Percentiles rank a stretch among this genome's conserved stretches.
phyloP scores from a whole-genome alignment of 35 echinoderm and acorn worm genomes.

The Heliocidaris tuberculata region DNA sequence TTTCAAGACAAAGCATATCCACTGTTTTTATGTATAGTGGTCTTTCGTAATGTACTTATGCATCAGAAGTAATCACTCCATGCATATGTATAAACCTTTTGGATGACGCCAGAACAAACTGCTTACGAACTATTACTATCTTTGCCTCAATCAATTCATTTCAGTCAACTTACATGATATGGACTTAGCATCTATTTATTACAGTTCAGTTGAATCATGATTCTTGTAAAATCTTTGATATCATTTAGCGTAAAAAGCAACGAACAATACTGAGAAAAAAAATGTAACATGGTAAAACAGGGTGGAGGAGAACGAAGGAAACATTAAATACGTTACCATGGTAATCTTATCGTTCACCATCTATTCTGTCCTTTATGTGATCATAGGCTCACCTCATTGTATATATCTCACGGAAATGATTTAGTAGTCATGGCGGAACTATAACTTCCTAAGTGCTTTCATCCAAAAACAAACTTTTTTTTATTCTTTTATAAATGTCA shows the following conservation, averaged over 20 bases:
- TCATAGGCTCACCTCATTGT: neutral
- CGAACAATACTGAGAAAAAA: neutral
- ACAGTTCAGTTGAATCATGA: neutral
- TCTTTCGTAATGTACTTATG: too few relatives aligned
- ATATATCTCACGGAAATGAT: neutral
- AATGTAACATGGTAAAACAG: neutral
- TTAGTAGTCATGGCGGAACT: neutral
- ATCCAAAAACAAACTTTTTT: neutral
- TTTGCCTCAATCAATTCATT: neutral
- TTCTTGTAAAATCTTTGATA: neutral
- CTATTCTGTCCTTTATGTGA: neutral
- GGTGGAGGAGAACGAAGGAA: neutral
- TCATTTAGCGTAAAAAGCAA: neutral
- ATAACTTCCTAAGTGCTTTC: neutral
- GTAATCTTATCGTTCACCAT: neutral
- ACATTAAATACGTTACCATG: conserved; percentile 17
- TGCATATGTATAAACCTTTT: too few relatives aligned
- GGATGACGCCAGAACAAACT: neutral
- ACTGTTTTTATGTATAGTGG: too few relatives aligned
- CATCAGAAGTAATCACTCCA: too few relatives aligned
- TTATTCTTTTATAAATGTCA: neutral
- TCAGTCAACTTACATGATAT: too few relatives aligned
- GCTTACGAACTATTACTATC: neutral
- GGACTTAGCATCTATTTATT: too few relatives aligned
- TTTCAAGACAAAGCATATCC: too few relatives aligned